Evolutionary conservation across 2,113 vertebrate genomes (phyloP).

Genomic region (Actenoides hombroni): DNA sequence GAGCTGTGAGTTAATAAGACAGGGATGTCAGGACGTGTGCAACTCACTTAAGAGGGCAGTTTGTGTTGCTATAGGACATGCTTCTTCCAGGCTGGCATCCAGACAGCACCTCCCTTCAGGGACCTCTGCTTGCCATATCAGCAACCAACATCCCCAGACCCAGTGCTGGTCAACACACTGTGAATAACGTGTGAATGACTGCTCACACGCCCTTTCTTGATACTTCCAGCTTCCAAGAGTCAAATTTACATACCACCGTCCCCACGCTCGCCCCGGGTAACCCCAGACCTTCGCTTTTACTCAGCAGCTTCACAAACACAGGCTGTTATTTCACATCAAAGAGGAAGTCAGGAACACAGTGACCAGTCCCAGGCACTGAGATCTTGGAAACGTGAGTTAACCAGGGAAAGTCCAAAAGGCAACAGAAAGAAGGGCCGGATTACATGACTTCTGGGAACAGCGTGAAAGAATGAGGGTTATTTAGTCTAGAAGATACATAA

Average conservation of each 20-base stretch:
- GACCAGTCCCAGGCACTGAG: background rate
- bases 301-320: constrained; percentile 24
- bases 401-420: background rate
- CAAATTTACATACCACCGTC: background rate
- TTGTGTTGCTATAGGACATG: background rate
- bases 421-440: background rate
- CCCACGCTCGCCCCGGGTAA: background rate
- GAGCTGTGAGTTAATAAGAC: background rate
- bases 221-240: background rate
- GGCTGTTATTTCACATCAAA: background rate
- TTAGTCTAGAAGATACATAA: background rate
- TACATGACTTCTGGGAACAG: background rate
- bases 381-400: background rate
- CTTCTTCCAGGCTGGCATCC: background rate
- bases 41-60: background rate
- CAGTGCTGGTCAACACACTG: accelerated
- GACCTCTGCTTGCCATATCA: background rate
- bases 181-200: accelerated
- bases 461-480: background rate
- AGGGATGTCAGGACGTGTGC: background rate
- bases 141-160: background rate
- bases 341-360: background rate
- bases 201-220: background rate
- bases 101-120: background rate
- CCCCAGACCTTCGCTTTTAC: background rate